These are phyloP conservation scores for Mastigias papua DNA, from an alignment of 30 jellyfish, hydroid and myxozoan genomes.

Conservation along the genomic window DNA sequence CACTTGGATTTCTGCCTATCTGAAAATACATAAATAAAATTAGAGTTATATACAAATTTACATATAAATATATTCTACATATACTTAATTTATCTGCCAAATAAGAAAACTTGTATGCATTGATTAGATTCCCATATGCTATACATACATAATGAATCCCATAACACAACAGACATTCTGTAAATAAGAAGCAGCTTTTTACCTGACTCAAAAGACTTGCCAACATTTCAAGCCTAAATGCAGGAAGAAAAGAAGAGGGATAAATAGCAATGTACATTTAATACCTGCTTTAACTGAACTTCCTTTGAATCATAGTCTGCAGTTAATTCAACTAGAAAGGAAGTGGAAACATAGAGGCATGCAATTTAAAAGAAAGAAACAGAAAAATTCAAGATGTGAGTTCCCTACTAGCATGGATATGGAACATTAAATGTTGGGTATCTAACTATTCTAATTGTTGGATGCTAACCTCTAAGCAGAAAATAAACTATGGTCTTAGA, in stretches of 20 bases:
- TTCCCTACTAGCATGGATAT: no score
- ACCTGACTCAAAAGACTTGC: conserved; percentile 15
- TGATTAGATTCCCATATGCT: no score
- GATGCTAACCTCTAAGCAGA: no score
- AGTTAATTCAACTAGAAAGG: conserved; percentile 62
- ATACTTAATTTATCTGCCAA: no score
- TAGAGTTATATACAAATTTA: no score
- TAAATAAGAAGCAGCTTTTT: background rate
- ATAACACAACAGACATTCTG: background rate
- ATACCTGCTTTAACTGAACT: conserved; percentile 72
- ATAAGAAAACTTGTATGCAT: no score
- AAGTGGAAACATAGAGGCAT: background rate
- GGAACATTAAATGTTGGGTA: no score
- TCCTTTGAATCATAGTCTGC: conserved; percentile 84
- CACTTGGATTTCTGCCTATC: conserved; percentile 79
- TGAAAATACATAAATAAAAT: conserved; percentile 11
- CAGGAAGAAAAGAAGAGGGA: background rate
- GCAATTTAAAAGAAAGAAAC: background rate
- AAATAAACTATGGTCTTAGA: no score
- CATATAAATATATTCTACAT: no score
- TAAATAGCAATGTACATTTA: background rate
- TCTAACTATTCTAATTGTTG: no score
- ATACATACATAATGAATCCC: background rate
- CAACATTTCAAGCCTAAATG: conserved; percentile 19
- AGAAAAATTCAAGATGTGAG: no score